These are phyloP conservation scores for Allacma fusca DNA, from an alignment of 2,888 invertebrate species.

Conservation along the genomic window DNA sequence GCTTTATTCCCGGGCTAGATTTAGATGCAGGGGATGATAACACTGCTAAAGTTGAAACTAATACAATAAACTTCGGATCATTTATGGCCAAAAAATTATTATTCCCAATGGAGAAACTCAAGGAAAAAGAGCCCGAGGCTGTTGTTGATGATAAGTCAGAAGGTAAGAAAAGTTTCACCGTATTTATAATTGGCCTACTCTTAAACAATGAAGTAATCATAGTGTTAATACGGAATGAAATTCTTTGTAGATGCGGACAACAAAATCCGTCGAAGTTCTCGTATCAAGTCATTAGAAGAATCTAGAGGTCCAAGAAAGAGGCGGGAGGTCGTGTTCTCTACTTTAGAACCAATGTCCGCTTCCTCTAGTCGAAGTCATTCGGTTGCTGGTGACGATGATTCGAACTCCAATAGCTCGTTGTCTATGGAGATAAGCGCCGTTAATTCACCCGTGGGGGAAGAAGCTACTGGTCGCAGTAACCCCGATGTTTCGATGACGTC, in stretches of 20 bases:
- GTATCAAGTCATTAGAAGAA: constrained; percentile 58
- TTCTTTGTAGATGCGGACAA: constrained; percentile 46
- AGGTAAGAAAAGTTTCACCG: too few species aligned
- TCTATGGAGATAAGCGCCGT: constrained; percentile 38
- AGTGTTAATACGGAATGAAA: too few species aligned
- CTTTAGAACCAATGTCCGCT: constrained; percentile 23
- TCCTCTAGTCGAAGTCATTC: constrained; percentile 47
- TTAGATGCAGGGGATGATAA: constrained; percentile 28
- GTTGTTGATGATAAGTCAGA: background rate
- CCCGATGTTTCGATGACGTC: constrained; percentile 14
- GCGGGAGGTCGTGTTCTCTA: constrained; percentile 57
- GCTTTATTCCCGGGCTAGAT: constrained; percentile 49
- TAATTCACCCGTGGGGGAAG: constrained; percentile 31
- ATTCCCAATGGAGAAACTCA: constrained; percentile 14
- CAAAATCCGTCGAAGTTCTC: constrained; percentile 57
- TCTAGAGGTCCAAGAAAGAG: constrained; percentile 50
- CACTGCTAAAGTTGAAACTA: background rate
- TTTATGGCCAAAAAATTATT: constrained; percentile 37
- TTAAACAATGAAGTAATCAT: too few species aligned
- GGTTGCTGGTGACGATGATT: constrained; percentile 54
- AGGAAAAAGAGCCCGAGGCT: constrained; percentile 19
- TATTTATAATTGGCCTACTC: too few species aligned
- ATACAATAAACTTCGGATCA: constrained; percentile 23
- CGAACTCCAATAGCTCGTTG: constrained; percentile 48
- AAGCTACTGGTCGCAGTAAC: background rate